These are phyloP conservation scores for Cyanoderma ruficeps DNA, from an alignment of 2,113 vertebrate genomes.

Conservation along the genomic window DNA sequence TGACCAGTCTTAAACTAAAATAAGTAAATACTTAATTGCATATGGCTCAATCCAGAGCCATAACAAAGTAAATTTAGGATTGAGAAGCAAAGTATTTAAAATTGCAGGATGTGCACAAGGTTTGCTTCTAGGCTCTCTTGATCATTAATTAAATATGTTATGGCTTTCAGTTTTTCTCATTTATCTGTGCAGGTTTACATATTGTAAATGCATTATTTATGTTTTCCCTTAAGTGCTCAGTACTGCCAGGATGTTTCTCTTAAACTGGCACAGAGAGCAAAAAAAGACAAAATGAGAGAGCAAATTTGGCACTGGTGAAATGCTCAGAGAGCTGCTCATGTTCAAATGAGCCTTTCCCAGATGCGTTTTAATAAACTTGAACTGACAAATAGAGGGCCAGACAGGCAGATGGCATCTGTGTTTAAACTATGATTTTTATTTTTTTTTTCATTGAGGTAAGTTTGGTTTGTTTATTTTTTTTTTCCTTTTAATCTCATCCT, in stretches of 20 bases:
- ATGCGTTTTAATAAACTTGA: neutral
- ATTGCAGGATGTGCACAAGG: slow-evolving; percentile 2
- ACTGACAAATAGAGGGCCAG: neutral
- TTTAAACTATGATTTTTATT: neutral
- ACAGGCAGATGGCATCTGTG: neutral
- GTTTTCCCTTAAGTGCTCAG: slow-evolving; percentile 47
- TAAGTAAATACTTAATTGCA: neutral
- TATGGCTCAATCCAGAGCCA: neutral
- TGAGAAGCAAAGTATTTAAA: slow-evolving; percentile 1
- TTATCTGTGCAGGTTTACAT: slow-evolving; percentile 59
- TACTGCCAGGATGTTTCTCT: slow-evolving; percentile 43
- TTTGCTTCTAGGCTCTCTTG: slow-evolving; percentile 22
- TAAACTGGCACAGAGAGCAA: slow-evolving; percentile 40
- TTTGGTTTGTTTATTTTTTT: neutral
- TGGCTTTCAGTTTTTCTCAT: slow-evolving; percentile 48
- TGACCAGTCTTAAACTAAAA: neutral
- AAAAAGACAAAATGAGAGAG: slow-evolving; percentile 29
- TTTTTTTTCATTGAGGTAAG: neutral
- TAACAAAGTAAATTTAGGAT: neutral
- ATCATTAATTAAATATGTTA: slow-evolving; percentile 65
- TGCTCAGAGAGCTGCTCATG: neutral
- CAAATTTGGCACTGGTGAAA: slow-evolving; percentile 8
- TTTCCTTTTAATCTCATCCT: neutral
- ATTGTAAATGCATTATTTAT: slow-evolving; percentile 57
- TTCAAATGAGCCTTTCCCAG: neutral